phyloP scores from a whole-genome alignment of 2,888 invertebrate species.

The Clusia tigrina region DNA sequence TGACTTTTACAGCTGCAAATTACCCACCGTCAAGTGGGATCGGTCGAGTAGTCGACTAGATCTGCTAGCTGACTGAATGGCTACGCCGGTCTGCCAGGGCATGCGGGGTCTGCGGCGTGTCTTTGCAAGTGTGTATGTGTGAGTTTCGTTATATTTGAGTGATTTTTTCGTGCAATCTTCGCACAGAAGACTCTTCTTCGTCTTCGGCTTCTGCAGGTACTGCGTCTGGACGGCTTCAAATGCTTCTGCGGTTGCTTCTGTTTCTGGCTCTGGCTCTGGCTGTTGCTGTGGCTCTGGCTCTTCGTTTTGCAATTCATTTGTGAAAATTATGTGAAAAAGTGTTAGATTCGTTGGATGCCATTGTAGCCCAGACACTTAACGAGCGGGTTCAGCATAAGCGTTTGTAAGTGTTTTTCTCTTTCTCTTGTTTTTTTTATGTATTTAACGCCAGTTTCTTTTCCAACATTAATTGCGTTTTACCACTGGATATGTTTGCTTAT shows the following conservation, averaged over 20 bases:
- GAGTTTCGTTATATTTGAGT: conserved; percentile 2
- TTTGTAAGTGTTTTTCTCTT: not conserved
- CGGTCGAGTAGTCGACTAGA: not conserved
- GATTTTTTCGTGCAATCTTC: conserved; percentile 7
- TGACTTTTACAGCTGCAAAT: not conserved
- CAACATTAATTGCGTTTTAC: conserved; percentile 4
- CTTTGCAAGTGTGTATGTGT: not conserved
- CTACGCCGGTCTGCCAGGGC: too few species aligned
- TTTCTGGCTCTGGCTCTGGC: not conserved
- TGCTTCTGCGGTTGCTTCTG: not conserved
- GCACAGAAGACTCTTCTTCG: too few species aligned
- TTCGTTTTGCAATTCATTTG: conserved; percentile 12
- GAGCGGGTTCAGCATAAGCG: not conserved
- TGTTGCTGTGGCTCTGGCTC: not conserved
- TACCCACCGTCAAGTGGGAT: not conserved
- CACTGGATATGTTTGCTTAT: not conserved
- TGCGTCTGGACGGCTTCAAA: too few species aligned
- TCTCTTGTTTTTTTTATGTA: not conserved
- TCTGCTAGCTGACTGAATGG: not conserved
- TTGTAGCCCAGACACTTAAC: conserved; percentile 7
- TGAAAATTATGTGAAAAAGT: conserved; percentile 10
- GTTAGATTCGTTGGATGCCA: conserved; percentile 10
- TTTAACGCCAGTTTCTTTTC: not conserved
- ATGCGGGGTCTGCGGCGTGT: not conserved
- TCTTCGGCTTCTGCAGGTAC: not conserved